Conservation (phyloP, 2,888 invertebrate species). For the Parascotia fuliginaria region DNA sequence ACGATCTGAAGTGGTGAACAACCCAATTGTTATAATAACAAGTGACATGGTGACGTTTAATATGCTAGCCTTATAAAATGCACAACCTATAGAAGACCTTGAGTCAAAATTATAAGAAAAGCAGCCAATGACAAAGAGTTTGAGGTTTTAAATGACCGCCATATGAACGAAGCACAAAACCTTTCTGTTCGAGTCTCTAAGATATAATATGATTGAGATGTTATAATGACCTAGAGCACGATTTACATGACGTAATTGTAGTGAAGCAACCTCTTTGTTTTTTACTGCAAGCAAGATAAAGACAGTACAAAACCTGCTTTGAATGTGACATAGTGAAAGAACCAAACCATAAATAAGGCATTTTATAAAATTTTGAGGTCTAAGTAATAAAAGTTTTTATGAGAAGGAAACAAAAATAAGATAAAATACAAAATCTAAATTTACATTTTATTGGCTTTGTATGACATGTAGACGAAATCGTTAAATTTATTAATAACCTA, state of each 20-base stretch:
- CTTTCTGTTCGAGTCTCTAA: too few relatives aligned
- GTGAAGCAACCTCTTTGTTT: background rate
- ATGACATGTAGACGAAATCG: background rate
- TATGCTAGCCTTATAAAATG: too few relatives aligned
- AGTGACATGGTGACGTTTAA: too few relatives aligned
- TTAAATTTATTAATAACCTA: slow-evolving; percentile 1
- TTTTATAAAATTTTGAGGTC: background rate
- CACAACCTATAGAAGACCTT: too few relatives aligned
- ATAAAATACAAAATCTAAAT: background rate
- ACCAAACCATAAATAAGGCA: background rate
- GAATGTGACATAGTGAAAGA: background rate
- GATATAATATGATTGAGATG: background rate
- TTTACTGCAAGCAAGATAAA: background rate
- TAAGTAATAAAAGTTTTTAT: background rate
- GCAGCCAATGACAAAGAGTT: too few relatives aligned
- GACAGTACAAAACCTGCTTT: background rate
- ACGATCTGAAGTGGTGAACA: too few relatives aligned
- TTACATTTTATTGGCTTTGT: background rate
- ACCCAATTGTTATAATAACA: too few relatives aligned
- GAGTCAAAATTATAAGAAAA: too few relatives aligned
- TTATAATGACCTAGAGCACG: too few relatives aligned
- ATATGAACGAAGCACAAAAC: too few relatives aligned
- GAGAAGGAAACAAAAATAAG: background rate
- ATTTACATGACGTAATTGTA: too few relatives aligned
- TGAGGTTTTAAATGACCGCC: too few relatives aligned